These are phyloP conservation scores for Hippocampus mohnikei DNA, from an alignment of 2,113 vertebrate species.

Conservation along the genomic window DNA sequence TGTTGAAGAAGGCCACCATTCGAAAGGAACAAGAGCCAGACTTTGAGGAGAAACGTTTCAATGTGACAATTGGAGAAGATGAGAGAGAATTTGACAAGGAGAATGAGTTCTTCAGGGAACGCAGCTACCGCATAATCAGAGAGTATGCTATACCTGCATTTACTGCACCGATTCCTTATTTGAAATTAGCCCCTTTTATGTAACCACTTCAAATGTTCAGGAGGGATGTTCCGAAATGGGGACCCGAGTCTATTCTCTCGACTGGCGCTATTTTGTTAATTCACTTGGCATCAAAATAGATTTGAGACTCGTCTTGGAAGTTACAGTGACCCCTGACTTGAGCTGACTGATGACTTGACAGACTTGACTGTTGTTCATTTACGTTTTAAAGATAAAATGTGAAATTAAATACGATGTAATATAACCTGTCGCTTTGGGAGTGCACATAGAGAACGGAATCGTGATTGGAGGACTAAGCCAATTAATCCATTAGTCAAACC, in stretches of 20 bases:
- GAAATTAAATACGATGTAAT: too few species aligned
- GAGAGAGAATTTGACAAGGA: conserved; percentile 98
- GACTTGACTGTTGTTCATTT: too few species aligned
- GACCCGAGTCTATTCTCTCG: background rate
- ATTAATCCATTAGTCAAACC: too few species aligned
- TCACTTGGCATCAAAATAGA: background rate
- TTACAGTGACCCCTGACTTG: too few species aligned
- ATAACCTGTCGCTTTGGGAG: too few species aligned
- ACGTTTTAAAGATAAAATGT: too few species aligned
- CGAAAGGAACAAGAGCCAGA: conserved; percentile 97
- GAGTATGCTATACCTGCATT: conserved; percentile 63
- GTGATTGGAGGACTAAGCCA: too few species aligned
- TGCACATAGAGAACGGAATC: too few species aligned
- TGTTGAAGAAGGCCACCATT: conserved; percentile 96
- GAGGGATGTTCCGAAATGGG: background rate
- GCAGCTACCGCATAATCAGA: conserved; percentile 91
- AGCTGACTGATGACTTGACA: too few species aligned
- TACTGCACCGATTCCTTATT: background rate
- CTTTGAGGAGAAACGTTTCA: conserved; percentile 97
- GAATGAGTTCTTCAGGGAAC: conserved; percentile 94
- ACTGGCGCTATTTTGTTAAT: background rate
- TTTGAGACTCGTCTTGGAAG: background rate
- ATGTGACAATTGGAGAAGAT: conserved; percentile 94
- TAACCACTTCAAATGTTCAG: background rate
- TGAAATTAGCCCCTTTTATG: background rate